A percentile compares a stretch with the other conserved stretches of the same genome.
These are phyloP conservation scores for Ctenopoma multispine DNA, from an alignment of 2,797 vertebrate genomes.

Conservation along the genomic window DNA sequence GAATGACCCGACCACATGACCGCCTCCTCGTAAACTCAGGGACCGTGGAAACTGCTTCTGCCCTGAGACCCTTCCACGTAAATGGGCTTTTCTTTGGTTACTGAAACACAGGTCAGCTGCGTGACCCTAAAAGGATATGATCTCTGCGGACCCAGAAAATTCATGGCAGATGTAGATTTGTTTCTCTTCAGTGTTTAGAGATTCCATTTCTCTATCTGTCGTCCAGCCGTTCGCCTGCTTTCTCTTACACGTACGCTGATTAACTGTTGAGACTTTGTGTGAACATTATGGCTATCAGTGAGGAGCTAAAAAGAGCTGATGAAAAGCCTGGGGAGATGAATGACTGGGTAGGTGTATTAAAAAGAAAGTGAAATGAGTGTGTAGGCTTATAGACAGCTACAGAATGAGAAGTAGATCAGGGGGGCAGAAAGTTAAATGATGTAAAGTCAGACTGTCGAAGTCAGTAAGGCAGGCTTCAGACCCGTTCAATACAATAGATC, in stretches of 20 bases:
- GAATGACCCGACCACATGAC: conserved; percentile 34
- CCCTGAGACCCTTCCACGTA: conserved; percentile 12
- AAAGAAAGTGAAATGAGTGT: conserved; percentile 10
- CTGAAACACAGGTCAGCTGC: conserved; percentile 30
- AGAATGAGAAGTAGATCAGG: conserved; percentile 12
- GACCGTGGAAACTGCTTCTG: conserved; percentile 11
- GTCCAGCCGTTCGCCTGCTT: background rate
- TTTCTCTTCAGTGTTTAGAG: background rate
- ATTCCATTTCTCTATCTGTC: conserved; percentile 3
- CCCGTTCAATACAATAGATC: background rate
- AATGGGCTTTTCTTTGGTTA: conserved; percentile 13
- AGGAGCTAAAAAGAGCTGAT: conserved; percentile 23
- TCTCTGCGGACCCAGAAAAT: conserved; percentile 27
- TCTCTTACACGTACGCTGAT: conserved; percentile 49
- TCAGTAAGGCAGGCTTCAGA: background rate
- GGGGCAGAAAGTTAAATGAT: background rate
- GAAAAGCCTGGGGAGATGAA: conserved; percentile 30
- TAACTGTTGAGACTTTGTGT: conserved; percentile 30
- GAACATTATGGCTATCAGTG: conserved; percentile 23
- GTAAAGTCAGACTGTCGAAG: conserved; percentile 2
- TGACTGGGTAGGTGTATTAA: conserved; percentile 13
- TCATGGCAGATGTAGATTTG: background rate
- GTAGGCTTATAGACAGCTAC: background rate
- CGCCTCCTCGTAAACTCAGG: conserved; percentile 6
- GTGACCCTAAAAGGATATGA: conserved; percentile 29